Conservation (phyloP, 2,113 vertebrate genomes). For the Cariama cristata region DNA sequence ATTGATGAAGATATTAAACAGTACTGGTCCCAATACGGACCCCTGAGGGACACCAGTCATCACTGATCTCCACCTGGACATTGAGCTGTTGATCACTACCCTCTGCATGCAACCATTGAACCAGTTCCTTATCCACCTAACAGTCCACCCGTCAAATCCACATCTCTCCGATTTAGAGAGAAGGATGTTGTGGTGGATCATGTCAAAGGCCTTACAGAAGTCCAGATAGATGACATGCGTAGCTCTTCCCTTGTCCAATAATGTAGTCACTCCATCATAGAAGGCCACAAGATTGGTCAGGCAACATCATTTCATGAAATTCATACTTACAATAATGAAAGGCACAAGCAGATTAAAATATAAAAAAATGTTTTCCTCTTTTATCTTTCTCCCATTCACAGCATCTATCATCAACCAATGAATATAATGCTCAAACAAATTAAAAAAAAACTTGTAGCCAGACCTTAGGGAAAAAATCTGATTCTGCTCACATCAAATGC, state of each 20-base stretch:
- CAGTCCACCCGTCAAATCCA: not conserved
- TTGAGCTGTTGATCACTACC: too few relatives aligned
- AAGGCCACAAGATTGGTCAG: not conserved
- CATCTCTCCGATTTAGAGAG: not conserved
- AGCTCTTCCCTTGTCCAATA: not conserved
- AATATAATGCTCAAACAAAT: not conserved
- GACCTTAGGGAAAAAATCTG: not conserved
- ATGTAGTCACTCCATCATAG: not conserved
- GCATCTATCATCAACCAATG: accelerated
- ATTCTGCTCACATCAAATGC: not conserved
- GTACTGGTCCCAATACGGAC: too few relatives aligned
- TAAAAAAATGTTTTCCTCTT: not conserved
- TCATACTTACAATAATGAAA: not conserved
- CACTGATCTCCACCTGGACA: too few relatives aligned
- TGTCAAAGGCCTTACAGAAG: not conserved
- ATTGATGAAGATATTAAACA: too few relatives aligned
- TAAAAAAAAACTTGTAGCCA: not conserved
- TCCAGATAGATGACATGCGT: accelerated
- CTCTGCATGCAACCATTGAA: not conserved
- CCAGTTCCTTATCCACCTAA: not conserved
- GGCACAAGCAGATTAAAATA: not conserved
- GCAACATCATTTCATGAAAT: not conserved
- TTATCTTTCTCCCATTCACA: not conserved
- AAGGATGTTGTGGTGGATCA: not conserved
- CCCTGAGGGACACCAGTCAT: too few relatives aligned